Base-by-base conservation (phyloP, 2,113 vertebrate genomes). In the Zingel zingel region DNA sequence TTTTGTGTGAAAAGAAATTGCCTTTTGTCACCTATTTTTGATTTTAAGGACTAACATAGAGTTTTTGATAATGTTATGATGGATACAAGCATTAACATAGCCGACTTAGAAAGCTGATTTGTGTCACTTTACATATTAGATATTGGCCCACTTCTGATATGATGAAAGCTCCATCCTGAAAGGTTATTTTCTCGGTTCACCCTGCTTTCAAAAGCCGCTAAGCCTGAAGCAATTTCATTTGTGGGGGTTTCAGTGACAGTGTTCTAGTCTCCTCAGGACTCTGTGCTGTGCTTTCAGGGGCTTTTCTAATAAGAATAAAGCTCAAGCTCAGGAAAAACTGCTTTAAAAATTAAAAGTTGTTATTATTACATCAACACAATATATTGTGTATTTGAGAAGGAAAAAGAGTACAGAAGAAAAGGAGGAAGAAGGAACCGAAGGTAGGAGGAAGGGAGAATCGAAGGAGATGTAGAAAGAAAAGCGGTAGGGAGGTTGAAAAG, bases 181-280 rank as follows among this genome's bases (percentile, higher is more conserved):
- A 50, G 39, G 11, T 56, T 47, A 2, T 77, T 62, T 67, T 53
- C 58, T 45, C 0, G 7, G 71, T 48, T 79, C 63, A 68, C 39
- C 76, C 62, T 54, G 47, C 54, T 56, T 53, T 43, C 50, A 70
- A 75, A 18, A 63, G 57, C 25, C 2, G 30, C 53, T 67, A 43
- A 61, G 48, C 39, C 47, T 63, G 0, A 68, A 48, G 8, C 77
- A 30, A 73, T 66, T 82, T 63, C 6, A 74, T 73, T 73, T 72
- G 67, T 68, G 57, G 62, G 48, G 23, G 45, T 25, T 58, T 47
- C 68, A 39, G 5, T 19, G 56, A 23, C 30, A 13, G 16, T 19
- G 33, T 45, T 39, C 18, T 5, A 19, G 19, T 62, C 64, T 57
- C n/a, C 25, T 27, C 54, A 56, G 80, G 61, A 67, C 70, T 59